These are phyloP conservation scores for Capreolus pygargus DNA, from an alignment of 2,113 vertebrate genomes.

Conservation along the genomic window DNA sequence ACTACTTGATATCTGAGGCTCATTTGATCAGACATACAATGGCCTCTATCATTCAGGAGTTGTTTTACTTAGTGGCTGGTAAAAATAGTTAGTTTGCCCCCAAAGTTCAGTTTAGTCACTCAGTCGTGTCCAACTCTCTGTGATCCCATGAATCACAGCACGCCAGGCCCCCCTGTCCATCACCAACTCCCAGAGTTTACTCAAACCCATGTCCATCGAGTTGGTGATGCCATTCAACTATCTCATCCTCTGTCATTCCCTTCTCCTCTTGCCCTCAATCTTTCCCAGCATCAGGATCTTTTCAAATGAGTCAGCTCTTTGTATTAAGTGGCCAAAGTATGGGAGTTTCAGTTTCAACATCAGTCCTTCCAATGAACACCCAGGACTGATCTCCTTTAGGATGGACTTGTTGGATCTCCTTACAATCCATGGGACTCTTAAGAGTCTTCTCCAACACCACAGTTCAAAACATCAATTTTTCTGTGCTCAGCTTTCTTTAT, in stretches of 20 bases:
- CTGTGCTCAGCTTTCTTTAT: accelerated
- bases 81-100: background rate
- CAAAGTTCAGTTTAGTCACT: background rate
- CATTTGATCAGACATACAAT: background rate
- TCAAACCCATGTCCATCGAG: background rate
- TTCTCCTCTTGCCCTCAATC: background rate
- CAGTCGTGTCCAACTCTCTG: too few relatives aligned
- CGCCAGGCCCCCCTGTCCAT: too few relatives aligned
- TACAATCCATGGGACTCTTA: too few relatives aligned
- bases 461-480: too few relatives aligned
- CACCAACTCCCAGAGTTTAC: background rate
- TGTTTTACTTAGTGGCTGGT: background rate
- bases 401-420: too few relatives aligned
- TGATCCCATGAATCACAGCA: too few relatives aligned
- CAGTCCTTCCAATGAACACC: too few relatives aligned
- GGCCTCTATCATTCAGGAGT: background rate
- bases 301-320: background rate
- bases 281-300: background rate
- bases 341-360: background rate
- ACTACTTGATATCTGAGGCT: background rate
- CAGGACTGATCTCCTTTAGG: too few relatives aligned
- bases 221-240: background rate
- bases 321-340: background rate
- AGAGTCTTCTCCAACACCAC: too few relatives aligned
- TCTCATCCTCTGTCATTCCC: background rate